Base-by-base conservation (phyloP, 2,113 vertebrate species). In the Fulica atra region DNA sequence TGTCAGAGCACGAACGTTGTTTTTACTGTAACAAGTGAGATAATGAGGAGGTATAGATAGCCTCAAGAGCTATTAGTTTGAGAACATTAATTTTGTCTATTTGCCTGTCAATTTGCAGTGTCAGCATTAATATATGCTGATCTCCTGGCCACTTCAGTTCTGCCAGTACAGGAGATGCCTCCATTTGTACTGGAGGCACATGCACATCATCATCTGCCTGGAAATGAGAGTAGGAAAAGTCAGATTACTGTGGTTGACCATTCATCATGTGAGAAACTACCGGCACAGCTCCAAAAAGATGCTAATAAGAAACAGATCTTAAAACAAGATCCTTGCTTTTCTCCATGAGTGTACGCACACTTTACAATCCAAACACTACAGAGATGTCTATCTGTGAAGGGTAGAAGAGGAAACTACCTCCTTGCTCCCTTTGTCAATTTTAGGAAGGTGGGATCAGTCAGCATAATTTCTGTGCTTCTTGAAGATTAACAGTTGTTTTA, bases 21-120 rank as follows among this genome's bases (percentile, higher is more conserved):
- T 79, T 86, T 81, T 50, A 83, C 17, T 68, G 28, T 81, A 83
- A 80, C n/a, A 61, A 93, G 46, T 51, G 54, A 77, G 33, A 38
- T 78, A 81, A 93, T n/a, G 44, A 88, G 95, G 69, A 74, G 20
- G 35, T 38, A 70, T 16, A 81, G 71, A 70, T 18, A 81, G 71
- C 51, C 64, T 86, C 68, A 63, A 73, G 51, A 92, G 35, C 56
- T 56, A 6, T 73, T 72, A 59, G 40, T 46, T 59, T 83, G 54
- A 90, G 92, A 86, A 88, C 64, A 74, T 64, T 35, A 74, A 53
- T 94, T 94, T 90, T 91, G 56, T 74, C 60, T 92, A 54, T 92
- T 92, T 92, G 38, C 38, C 65, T 74, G 71, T 87, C 69, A 81
- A 76, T 6, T n/a, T n/a, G 33, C 24, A 78, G 60, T 15, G 28